These are phyloP conservation scores for Zootoca vivipara DNA, from an alignment of 2,113 vertebrate genomes.

Conservation along the genomic window DNA sequence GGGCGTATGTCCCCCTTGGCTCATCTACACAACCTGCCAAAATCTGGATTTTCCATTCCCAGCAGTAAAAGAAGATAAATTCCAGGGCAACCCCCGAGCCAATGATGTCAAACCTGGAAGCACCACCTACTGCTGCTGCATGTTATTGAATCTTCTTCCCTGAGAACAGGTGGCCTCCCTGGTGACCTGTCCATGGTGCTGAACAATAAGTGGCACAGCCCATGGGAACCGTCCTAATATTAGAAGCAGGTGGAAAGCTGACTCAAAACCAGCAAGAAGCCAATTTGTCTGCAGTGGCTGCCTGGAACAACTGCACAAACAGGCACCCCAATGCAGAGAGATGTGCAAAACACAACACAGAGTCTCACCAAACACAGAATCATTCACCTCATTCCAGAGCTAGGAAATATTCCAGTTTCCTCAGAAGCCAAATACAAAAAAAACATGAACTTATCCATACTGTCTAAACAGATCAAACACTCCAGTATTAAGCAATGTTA, in stretches of 20 bases:
- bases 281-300: neutral
- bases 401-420: neutral
- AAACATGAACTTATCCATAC: neutral
- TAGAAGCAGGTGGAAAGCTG: neutral
- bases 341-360: neutral
- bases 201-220: neutral
- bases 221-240: neutral
- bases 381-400: neutral
- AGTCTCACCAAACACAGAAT: neutral
- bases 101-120: neutral
- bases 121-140: neutral
- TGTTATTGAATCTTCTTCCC: neutral
- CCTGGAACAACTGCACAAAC: neutral
- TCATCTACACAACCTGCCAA: neutral
- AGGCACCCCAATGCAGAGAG: neutral
- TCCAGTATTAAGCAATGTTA: neutral
- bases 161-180: neutral
- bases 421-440: neutral
- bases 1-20: conserved; percentile 15
- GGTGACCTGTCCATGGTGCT: conserved; percentile 37
- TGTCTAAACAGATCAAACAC: neutral
- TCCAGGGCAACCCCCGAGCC: neutral
- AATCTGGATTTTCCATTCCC: conserved; percentile 9
- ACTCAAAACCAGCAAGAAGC: neutral
- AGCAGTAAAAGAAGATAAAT: neutral